Evolutionary conservation across 2,888 invertebrate species (phyloP), one percentile per base, ranked within the genome.

Genomic region (Monoplex corrugatus): DNA sequence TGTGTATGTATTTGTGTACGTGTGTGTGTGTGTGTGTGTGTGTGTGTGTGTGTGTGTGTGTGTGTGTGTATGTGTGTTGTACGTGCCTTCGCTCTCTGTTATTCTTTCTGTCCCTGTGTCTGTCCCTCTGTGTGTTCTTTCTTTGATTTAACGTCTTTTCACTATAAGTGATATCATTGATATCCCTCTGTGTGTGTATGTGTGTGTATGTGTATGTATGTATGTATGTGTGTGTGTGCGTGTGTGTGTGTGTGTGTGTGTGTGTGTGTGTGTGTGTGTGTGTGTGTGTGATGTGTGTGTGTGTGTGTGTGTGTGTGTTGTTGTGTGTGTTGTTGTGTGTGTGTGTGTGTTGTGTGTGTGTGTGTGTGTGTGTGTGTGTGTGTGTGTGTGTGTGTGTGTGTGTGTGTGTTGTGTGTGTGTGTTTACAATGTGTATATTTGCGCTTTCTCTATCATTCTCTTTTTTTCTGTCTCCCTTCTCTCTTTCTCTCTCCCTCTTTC

Each of bases 171-270:
- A n/a, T n/a, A n/a, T n/a, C n/a, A n/a, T n/a, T n/a, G n/a, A n/a
- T n/a, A n/a, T n/a, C n/a, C n/a, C 28, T 68, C 28, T 68, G 68
- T 10, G 68, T 23, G 23, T 68, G 68, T 13, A 2, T 68, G 0
- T 75, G 13, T 75, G 32, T 72, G 35, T 72, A 35, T 72, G 72
- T 35, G 72, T 72, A 35, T 72, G 72, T 72, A 35, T 72, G 72
- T 35, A 35, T 75, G 72, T n/a, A n/a, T 68, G 68, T 68, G 68
- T n/a, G 68, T 68, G 68, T 68, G 68, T n/a, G 68, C n/a, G 68
- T n/a, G 68, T 68, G 68, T n/a, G 68, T 68, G 68, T n/a, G 68
- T n/a, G 68, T 68, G 68, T n/a, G 68, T 68, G 68, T n/a, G 68
- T 68, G 68, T n/a, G 1, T 23, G 68, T n/a, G 1, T 23, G 68